These are phyloP conservation scores for Dolichomitus sp. DNA, from an alignment of 2,888 invertebrate genomes.

Conservation along the genomic window DNA sequence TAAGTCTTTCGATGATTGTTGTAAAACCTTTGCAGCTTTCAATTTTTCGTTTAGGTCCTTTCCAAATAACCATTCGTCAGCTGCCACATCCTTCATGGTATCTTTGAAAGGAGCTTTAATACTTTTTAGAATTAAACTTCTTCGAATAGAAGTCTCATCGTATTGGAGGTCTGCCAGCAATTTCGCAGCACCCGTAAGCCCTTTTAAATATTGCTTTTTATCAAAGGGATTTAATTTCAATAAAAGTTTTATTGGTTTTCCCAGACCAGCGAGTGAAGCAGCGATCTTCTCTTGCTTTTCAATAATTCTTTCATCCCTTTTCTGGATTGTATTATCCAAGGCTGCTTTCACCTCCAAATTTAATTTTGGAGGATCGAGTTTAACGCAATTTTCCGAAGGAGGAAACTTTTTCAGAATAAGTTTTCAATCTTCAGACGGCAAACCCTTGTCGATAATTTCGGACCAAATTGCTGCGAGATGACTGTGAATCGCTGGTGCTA, in stretches of 20 bases:
- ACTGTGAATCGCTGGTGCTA: too few relatives aligned
- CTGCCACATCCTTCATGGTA: slow-evolving; percentile 32
- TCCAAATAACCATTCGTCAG: slow-evolving; percentile 62
- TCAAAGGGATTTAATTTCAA: slow-evolving; percentile 26
- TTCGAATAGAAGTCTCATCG: slow-evolving; percentile 63
- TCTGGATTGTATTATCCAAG: slow-evolving; percentile 43
- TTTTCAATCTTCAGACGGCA: slow-evolving; percentile 54
- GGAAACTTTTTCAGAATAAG: slow-evolving; percentile 42
- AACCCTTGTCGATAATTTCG: slow-evolving; percentile 60
- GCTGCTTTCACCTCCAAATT: slow-evolving; percentile 57
- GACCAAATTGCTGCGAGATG: slow-evolving; percentile 27
- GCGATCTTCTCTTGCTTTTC: slow-evolving; percentile 48
- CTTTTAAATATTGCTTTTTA: slow-evolving; percentile 35
- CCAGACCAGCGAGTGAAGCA: slow-evolving; percentile 33
- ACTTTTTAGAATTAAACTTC: slow-evolving; percentile 62
- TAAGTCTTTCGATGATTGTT: slow-evolving; percentile 40
- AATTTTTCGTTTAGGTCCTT: slow-evolving; percentile 51
- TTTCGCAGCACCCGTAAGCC: slow-evolving; percentile 36
- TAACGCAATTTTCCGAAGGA: slow-evolving; percentile 50
- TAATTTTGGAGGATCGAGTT: slow-evolving; percentile 59
- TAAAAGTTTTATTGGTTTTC: slow-evolving; percentile 34
- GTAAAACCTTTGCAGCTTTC: slow-evolving; percentile 58
- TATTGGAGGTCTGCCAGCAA: slow-evolving; percentile 61
- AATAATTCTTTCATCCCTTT: slow-evolving; percentile 34
- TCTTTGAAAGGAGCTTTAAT: slow-evolving; percentile 58